A percentile compares a stretch with the other conserved stretches of the same genome.
Conservation (phyloP, 2,113 vertebrate species). For the Rhinolophus sinicus region DNA sequence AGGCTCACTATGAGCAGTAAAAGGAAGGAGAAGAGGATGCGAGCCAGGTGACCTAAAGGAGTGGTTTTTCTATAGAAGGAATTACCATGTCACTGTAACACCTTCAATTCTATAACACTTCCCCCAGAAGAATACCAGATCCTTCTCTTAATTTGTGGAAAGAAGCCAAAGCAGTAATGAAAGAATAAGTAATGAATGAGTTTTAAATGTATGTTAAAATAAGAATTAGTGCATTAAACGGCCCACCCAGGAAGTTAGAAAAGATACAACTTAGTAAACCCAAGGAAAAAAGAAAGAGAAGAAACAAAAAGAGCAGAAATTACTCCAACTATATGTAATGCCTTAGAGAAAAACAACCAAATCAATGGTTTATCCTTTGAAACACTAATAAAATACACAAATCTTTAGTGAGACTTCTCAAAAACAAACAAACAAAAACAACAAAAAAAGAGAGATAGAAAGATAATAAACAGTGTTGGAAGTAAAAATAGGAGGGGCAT, state of each 20-base stretch:
- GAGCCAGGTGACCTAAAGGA: not conserved
- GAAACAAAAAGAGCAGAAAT: conserved; percentile 6
- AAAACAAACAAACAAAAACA: not conserved
- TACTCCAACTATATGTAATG: not conserved
- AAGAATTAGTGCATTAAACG: not conserved
- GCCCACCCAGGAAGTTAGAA: not conserved
- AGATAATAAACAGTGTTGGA: conserved; percentile 25
- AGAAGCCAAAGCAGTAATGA: not conserved
- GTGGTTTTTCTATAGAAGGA: not conserved
- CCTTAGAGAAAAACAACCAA: not conserved
- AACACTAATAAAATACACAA: conserved; percentile 48
- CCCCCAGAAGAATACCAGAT: not conserved
- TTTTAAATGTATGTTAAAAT: not conserved
- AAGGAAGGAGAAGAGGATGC: not conserved
- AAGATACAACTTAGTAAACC: not conserved
- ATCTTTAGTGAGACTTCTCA: conserved; percentile 9
- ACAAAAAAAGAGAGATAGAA: not conserved
- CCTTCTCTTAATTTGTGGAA: not conserved
- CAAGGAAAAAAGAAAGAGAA: not conserved
- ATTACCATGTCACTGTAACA: not conserved
- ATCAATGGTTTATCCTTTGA: conserved; percentile 41
- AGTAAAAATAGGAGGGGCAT: not conserved
- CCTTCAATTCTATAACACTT: not conserved
- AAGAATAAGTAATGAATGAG: no score
- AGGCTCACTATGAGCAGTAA: not conserved